Base-by-base conservation (phyloP, 2,888 invertebrate species). In the Gari tellinella region DNA sequence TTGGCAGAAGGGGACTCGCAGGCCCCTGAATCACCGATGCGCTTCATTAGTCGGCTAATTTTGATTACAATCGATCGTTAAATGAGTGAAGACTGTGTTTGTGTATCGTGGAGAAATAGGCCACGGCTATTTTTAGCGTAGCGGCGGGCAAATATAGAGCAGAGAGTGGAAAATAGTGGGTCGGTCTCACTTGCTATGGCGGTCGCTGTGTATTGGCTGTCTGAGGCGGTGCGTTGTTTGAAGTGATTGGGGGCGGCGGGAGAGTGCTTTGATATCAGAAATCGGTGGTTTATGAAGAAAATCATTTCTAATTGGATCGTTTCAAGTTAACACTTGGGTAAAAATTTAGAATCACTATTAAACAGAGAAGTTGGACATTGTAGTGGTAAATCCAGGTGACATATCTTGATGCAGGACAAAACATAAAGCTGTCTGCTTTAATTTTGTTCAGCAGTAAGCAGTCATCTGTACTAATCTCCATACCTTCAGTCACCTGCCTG, bases 51-150 rank as follows among this genome's bases (percentile, higher is more conserved):
- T 38, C 46, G 43, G 45, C 40, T 58, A 65, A 72, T 72, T 31
- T 56, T 68, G 75, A 75, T 75, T 69, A 55, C 21, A 66, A 79
- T 79, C 66, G 79, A 79, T 79, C 67, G 65, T 65, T 70, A 57
- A 64, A 52, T 58, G 63, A 64, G 49, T 40, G 49, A 25, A 49
- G 63, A 56, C 51, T 37, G 41, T 46, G 63, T 61, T n/a, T 63
- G 78, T 78, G 78, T 78, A 78, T 78, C 58, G 61, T 40, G 40
- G 63, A 66, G 73, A 66, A 74, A 66, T 78, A 67, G 78, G 78
- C 74, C 78, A 67, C 45, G 21, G 67, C 57, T 78, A 74, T 78
- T 51, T 78, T 45, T 74, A 73, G 72, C 41, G 25, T 14, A 26
- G 57, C 49, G 53, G 46, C 51, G 48, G 23, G 37, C 52, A 49